Evolutionary conservation across 2,113 vertebrate species (phyloP).

Genomic region (Oryzias celebensis): DNA sequence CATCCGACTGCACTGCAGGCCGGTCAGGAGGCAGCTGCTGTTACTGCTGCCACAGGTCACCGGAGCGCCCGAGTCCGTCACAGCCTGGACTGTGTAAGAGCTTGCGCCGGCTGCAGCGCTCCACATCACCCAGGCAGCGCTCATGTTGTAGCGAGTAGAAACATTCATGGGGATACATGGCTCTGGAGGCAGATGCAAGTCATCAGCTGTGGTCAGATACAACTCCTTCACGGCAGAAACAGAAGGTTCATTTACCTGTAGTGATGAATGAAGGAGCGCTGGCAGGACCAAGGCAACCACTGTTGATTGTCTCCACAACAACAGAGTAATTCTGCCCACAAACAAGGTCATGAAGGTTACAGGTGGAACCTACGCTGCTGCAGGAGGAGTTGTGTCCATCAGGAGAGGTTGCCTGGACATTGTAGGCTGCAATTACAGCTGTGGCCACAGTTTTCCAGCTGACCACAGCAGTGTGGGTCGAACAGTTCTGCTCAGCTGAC

Average conservation of each 20-base stretch:
- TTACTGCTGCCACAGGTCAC: conserved; percentile 46
- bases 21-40: conserved; percentile 55
- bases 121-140: conserved; percentile 56
- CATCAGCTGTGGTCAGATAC: not conserved
- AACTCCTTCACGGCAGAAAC: not conserved
- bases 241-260: conserved; percentile 43
- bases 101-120: conserved; percentile 33
- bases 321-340: conserved; percentile 68
- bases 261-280: conserved; percentile 36
- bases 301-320: conserved; percentile 48
- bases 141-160: conserved; percentile 44
- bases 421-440: conserved; percentile 48
- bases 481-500: conserved; percentile 55
- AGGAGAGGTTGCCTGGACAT: conserved; percentile 40
- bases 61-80: conserved; percentile 32
- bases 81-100: conserved; percentile 61
- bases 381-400: conserved; percentile 52
- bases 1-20: conserved; percentile 58
- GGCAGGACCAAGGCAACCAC: conserved; percentile 54
- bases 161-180: conserved; percentile 63
- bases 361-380: conserved; percentile 43
- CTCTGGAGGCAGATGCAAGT: conserved; percentile 38
- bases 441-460: conserved; percentile 52
- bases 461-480: conserved; percentile 36
- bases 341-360: conserved; percentile 49